Conservation (phyloP, 2,113 vertebrate species). For the Lasiurus cinereus region DNA sequence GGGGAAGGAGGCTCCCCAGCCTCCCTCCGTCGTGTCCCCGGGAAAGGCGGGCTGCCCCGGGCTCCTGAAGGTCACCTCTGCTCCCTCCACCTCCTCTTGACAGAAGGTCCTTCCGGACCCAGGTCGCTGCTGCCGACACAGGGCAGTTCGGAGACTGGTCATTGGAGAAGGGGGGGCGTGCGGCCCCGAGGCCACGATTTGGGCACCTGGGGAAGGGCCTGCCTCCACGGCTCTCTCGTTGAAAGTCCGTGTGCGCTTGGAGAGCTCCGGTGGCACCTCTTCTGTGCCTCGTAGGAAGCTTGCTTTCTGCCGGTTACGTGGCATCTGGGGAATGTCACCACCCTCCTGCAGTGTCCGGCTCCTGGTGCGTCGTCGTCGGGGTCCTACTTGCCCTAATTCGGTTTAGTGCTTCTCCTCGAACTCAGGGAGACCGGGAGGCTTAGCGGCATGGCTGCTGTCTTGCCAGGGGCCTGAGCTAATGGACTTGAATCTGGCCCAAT, state of each 20-base stretch:
- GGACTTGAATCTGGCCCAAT: conserved; percentile 62
- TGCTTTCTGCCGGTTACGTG: background rate
- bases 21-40: background rate
- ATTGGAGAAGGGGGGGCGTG: background rate
- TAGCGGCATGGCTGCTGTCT: background rate
- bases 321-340: background rate
- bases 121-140: background rate
- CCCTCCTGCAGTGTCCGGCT: background rate
- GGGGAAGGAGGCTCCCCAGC: background rate
- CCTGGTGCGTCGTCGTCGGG: background rate
- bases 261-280: background rate
- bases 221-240: background rate
- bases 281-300: background rate
- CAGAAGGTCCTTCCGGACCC: conserved; percentile 25
- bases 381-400: conserved; percentile 23
- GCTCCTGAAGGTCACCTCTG: conserved; percentile 79
- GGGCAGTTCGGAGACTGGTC: background rate
- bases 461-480: conserved; percentile 45
- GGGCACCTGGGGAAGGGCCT: background rate
- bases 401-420: background rate
- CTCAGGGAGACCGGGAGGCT: background rate
- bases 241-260: background rate
- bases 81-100: background rate
- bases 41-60: conserved; percentile 20
- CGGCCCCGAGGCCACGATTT: background rate